Conservation (phyloP, 2,888 invertebrate genomes). For the Acrobasis suavella region DNA sequence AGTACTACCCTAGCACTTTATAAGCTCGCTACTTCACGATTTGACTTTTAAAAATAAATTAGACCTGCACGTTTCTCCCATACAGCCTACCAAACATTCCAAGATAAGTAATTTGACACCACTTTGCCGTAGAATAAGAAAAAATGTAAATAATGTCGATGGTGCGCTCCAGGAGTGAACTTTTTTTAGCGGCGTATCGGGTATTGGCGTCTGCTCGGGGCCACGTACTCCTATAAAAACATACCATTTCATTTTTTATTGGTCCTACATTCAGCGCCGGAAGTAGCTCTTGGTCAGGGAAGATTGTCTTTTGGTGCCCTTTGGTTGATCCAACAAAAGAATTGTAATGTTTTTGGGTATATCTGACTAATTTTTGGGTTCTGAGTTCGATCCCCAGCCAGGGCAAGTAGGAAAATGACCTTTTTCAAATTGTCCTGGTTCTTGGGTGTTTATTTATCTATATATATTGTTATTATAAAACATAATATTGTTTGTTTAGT, state of each 20-base stretch:
- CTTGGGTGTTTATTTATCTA: too few species aligned
- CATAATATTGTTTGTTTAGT: too few species aligned
- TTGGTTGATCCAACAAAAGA: too few species aligned
- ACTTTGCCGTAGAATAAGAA: constrained; percentile 58
- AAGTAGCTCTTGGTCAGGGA: too few species aligned
- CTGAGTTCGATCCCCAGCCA: too few species aligned
- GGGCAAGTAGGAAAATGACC: too few species aligned
- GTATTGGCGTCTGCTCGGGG: constrained; percentile 60
- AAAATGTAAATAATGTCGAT: constrained; percentile 71
- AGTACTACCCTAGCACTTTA: neutral
- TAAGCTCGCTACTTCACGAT: constrained; percentile 1
- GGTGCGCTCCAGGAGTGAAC: constrained; percentile 58
- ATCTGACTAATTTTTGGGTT: too few species aligned
- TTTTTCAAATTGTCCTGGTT: too few species aligned
- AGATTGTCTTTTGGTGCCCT: too few species aligned
- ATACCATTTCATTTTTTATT: constrained; percentile 53
- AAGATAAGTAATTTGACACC: constrained; percentile 74
- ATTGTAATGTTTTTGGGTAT: too few species aligned
- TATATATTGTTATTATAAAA: too few species aligned
- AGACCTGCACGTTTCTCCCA: constrained; percentile 33
- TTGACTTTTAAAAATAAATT: constrained; percentile 25
- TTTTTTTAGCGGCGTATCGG: constrained; percentile 57
- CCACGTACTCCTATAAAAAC: constrained; percentile 61
- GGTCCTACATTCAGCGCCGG: constrained; percentile 33
- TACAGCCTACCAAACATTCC: constrained; percentile 66